Evolutionary conservation across 1,140 invertebrate genomes (phyloP).

Genomic region (Portunus trituberculatus): DNA sequence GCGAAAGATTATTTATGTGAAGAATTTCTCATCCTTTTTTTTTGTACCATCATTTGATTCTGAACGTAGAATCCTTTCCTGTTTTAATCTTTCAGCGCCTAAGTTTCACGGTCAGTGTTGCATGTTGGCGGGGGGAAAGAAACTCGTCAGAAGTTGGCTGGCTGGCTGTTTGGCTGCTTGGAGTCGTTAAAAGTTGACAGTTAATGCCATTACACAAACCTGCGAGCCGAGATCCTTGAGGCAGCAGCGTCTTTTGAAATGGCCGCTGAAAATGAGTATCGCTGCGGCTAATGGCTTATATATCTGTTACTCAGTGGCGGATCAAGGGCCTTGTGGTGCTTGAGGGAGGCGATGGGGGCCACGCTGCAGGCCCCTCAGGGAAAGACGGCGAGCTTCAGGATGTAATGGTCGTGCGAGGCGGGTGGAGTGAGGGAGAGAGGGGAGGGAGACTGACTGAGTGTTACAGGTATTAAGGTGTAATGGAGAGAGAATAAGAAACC

Average conservation of each 20-base stretch:
- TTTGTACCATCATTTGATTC: not conserved
- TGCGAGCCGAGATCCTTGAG: not conserved
- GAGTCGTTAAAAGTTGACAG: not conserved
- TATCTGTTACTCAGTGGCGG: too few relatives aligned
- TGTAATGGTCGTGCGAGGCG: too few relatives aligned
- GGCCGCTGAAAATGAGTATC: not conserved
- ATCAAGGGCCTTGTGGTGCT: too few relatives aligned
- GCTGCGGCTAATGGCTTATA: not conserved
- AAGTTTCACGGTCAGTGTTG: not conserved
- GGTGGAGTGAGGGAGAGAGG: too few relatives aligned
- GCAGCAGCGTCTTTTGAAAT: not conserved
- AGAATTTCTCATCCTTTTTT: too few relatives aligned
- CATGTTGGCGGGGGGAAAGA: not conserved
- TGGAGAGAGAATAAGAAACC: too few relatives aligned
- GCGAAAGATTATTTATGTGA: too few relatives aligned
- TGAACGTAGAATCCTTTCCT: not conserved
- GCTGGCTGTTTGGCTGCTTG: not conserved
- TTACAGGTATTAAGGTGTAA: too few relatives aligned
- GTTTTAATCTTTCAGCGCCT: not conserved
- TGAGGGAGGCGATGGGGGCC: too few relatives aligned
- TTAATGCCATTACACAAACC: not conserved
- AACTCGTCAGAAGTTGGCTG: not conserved
- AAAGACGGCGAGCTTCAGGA: too few relatives aligned
- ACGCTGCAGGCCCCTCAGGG: too few relatives aligned
- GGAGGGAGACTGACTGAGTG: too few relatives aligned